Percentiles rank a stretch among this genome's conserved stretches.
phyloP scores from a whole-genome alignment of 53 echinoderm and acorn worm species.

The Crossaster papposus region DNA sequence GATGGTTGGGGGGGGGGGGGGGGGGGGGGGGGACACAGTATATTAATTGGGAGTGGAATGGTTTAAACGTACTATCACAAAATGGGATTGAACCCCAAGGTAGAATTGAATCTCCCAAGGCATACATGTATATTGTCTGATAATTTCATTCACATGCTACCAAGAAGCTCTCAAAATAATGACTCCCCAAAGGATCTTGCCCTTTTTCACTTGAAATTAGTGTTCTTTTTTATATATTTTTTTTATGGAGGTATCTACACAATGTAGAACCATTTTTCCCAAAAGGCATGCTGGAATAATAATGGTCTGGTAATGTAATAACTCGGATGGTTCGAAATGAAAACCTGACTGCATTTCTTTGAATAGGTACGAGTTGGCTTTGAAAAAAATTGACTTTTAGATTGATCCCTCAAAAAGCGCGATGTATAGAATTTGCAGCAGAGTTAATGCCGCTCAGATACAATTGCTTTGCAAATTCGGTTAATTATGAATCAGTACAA shows the following conservation, averaged over 20 bases:
- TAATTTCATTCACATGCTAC: neutral
- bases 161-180: conserved; percentile 13
- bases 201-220: conserved; percentile 4
- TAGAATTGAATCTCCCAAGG: neutral
- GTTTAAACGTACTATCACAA: neutral
- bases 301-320: conserved; percentile 26
- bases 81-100: conserved; percentile 7
- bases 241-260: too few species aligned
- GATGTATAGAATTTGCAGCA: neutral
- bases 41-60: neutral
- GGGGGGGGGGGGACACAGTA: too few species aligned
- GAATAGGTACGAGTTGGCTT: neutral
- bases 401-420: neutral
- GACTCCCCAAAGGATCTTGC: conserved; percentile 37
- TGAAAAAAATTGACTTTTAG: neutral
- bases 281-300: neutral
- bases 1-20: too few species aligned
- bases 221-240: neutral
- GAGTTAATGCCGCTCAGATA: neutral
- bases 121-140: conserved; percentile 1
- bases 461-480: conserved; percentile 10
- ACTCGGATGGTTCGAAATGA: neutral
- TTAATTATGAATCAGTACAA: neutral
- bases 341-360: neutral
- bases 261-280: neutral